These are phyloP conservation scores for Scaptomyza tumidula DNA, from an alignment of 2,888 invertebrate species.

Conservation along the genomic window DNA sequence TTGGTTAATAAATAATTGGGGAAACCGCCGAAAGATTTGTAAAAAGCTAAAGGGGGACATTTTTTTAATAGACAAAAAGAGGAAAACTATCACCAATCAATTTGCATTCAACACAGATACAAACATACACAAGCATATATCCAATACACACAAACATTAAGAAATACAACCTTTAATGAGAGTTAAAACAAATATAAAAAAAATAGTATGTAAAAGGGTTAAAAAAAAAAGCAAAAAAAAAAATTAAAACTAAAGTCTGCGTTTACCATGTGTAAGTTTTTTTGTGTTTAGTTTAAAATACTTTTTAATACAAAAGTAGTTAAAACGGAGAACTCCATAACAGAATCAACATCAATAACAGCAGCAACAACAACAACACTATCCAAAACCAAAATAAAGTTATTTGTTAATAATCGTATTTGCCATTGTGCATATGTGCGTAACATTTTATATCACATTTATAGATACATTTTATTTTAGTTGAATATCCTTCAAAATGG, in stretches of 20 bases:
- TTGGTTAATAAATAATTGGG: constrained; percentile 20
- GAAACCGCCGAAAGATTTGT: constrained; percentile 11
- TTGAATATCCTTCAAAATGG: constrained; percentile 47
- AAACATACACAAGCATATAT: neutral
- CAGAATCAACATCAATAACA: constrained; percentile 1
- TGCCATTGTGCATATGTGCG: constrained; percentile 46
- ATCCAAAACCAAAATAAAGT: constrained; percentile 55
- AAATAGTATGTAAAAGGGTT: constrained; percentile 62
- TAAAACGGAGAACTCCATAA: constrained; percentile 24
- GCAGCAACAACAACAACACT: constrained; percentile 31
- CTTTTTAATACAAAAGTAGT: constrained; percentile 50
- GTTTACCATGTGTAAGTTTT: constrained; percentile 62
- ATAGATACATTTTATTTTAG: constrained; percentile 38
- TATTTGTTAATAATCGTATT: constrained; percentile 65
- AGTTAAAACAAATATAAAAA: constrained; percentile 46
- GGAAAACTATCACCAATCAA: constrained; percentile 44
- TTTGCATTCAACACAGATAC: constrained; percentile 33
- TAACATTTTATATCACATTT: constrained; percentile 34
- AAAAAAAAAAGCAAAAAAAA: constrained; percentile 31
- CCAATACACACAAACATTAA: constrained; percentile 8
- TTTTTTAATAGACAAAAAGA: constrained; percentile 24
- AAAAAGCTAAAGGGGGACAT: constrained; percentile 8
- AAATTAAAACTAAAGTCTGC: constrained; percentile 42
- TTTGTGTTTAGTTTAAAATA: constrained; percentile 47
- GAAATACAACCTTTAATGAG: constrained; percentile 63